Conservation (phyloP, 2,797 vertebrate genomes). For the Cygnus olor region DNA sequence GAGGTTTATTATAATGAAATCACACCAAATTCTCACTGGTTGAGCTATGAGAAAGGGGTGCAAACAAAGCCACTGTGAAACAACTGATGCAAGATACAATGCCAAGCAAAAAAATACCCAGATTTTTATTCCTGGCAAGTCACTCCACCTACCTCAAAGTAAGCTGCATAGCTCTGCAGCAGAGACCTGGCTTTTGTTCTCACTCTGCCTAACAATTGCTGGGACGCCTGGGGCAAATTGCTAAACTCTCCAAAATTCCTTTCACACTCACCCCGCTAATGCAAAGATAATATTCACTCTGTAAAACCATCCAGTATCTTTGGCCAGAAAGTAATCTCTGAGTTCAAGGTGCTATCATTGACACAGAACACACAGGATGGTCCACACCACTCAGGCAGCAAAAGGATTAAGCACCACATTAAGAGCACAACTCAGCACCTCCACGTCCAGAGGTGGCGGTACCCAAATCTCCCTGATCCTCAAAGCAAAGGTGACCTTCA, state of each 20-base stretch:
- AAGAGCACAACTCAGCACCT: neutral
- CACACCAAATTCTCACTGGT: neutral
- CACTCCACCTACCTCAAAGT: neutral
- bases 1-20: conserved; percentile 23
- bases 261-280: neutral
- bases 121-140: neutral
- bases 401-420: neutral
- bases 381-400: neutral
- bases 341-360: neutral
- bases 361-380: neutral
- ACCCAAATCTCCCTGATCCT: neutral
- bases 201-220: neutral
- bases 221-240: neutral
- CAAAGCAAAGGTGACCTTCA: conserved; percentile 39
- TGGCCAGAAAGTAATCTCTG: neutral
- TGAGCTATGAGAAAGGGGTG: neutral
- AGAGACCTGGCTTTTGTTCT: neutral
- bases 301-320: neutral
- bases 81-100: neutral
- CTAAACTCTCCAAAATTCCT: neutral
- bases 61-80: neutral
- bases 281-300: neutral
- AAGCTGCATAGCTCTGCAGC: neutral
- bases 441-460: neutral
- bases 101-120: neutral